Conservation (phyloP, 2,113 vertebrate species). For the Xiphias gladius region DNA sequence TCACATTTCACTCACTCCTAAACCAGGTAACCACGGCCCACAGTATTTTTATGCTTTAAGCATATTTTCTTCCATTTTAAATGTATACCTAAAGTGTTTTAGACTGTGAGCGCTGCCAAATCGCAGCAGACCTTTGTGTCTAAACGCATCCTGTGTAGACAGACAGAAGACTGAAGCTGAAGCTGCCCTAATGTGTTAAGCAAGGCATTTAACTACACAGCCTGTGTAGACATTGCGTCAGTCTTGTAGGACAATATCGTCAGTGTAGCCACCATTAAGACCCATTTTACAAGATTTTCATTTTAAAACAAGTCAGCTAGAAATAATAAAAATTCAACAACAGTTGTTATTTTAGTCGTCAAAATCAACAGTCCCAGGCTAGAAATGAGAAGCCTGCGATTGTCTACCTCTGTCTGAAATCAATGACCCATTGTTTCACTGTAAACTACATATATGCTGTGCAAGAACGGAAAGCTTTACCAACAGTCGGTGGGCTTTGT, state of each 20-base stretch:
- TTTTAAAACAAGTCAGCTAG: neutral
- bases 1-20: too few species aligned
- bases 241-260: neutral
- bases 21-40: too few species aligned
- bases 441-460: neutral
- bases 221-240: neutral
- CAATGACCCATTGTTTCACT: neutral
- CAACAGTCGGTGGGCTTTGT: neutral
- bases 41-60: neutral
- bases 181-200: neutral
- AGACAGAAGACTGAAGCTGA: neutral
- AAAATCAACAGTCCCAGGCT: neutral
- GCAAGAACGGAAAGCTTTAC: neutral
- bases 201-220: neutral
- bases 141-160: neutral
- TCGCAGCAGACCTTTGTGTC: neutral
- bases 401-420: neutral
- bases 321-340: neutral
- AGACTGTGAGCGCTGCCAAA: neutral
- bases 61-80: neutral
- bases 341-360: neutral
- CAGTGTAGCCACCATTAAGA: neutral
- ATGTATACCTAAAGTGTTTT: neutral
- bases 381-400: neutral
- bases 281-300: neutral